Evolutionary conservation across 2,113 vertebrate species (phyloP).

Genomic region (Solea solea): DNA sequence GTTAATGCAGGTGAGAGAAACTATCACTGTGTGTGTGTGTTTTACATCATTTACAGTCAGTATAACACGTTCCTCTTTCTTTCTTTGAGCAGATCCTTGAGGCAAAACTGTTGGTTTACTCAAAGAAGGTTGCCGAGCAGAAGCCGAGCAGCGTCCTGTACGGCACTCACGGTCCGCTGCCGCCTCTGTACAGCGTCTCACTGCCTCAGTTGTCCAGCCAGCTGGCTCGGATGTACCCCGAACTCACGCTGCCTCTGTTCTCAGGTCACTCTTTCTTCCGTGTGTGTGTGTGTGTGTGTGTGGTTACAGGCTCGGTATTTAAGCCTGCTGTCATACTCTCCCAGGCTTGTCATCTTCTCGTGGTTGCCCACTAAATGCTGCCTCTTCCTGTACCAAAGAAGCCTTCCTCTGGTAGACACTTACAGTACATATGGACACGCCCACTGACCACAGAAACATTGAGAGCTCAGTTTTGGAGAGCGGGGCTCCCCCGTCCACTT

Average conservation of each 20-base stretch:
- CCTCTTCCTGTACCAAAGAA: constrained; percentile 17
- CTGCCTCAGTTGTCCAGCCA: constrained; percentile 90
- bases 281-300: constrained; percentile 17
- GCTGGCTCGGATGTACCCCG: constrained; percentile 95
- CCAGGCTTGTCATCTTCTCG: constrained; percentile 41
- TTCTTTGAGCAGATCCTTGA: constrained; percentile 88
- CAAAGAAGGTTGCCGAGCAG: constrained; percentile 91
- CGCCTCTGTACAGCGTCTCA: constrained; percentile 93
- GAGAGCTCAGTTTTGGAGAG: constrained; percentile 15
- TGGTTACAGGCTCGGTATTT: constrained; percentile 14
- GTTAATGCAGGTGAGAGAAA: constrained; percentile 91
- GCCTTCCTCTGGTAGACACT: constrained; percentile 9
- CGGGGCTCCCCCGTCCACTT: background rate
- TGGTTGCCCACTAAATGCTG: constrained; percentile 44
- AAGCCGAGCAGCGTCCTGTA: constrained; percentile 90
- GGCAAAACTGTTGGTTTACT: constrained; percentile 91
- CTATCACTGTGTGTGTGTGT: background rate
- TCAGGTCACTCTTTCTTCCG: constrained; percentile 86
- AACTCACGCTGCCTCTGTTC: constrained; percentile 96
- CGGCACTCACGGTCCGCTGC: constrained; percentile 90
- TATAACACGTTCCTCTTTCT: background rate
- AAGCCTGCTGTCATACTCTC: constrained; percentile 10
- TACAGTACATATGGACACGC: constrained; percentile 20
- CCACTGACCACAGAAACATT: constrained; percentile 34
- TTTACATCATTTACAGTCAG: background rate